A percentile compares a stretch with the other conserved stretches of the same genome.
Conservation (phyloP, 2,888 invertebrate genomes). For the Andrena trimmerana region DNA sequence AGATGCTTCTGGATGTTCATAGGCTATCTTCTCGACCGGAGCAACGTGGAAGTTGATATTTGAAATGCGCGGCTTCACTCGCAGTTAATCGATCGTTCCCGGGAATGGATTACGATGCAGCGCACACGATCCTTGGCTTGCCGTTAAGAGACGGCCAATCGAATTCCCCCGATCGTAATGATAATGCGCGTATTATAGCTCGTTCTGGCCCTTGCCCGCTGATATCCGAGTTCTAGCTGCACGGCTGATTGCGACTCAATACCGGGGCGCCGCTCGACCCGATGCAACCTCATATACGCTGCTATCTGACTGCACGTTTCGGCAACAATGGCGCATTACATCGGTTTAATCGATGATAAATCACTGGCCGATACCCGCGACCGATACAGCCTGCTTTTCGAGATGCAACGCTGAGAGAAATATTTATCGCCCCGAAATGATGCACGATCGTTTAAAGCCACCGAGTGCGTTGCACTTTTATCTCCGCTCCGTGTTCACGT, state of each 20-base stretch:
- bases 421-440: slow-evolving; percentile 60
- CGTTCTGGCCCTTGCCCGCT: slow-evolving; percentile 60
- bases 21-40: too few relatives aligned
- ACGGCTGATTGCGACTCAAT: slow-evolving; percentile 80
- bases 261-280: slow-evolving; percentile 75
- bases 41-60: neutral
- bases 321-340: slow-evolving; percentile 80
- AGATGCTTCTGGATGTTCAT: too few relatives aligned
- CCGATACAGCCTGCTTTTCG: slow-evolving; percentile 63
- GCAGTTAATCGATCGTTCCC: slow-evolving; percentile 1
- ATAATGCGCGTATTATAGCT: slow-evolving; percentile 71
- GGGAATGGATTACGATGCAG: slow-evolving; percentile 14
- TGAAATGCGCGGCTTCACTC: neutral
- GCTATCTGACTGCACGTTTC: slow-evolving; percentile 74
- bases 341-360: slow-evolving; percentile 82
- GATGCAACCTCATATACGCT: slow-evolving; percentile 76
- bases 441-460: slow-evolving; percentile 9
- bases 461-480: slow-evolving; percentile 1
- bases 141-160: slow-evolving; percentile 67
- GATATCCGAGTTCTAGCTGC: slow-evolving; percentile 66
- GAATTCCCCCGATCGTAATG: slow-evolving; percentile 70
- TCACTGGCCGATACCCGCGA: slow-evolving; percentile 74
- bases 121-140: slow-evolving; percentile 42
- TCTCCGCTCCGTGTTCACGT: neutral
- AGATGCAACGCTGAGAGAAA: slow-evolving; percentile 57